Evolutionary conservation across 2,888 invertebrate species (phyloP).

Genomic region (Clistopyga incitator): DNA sequence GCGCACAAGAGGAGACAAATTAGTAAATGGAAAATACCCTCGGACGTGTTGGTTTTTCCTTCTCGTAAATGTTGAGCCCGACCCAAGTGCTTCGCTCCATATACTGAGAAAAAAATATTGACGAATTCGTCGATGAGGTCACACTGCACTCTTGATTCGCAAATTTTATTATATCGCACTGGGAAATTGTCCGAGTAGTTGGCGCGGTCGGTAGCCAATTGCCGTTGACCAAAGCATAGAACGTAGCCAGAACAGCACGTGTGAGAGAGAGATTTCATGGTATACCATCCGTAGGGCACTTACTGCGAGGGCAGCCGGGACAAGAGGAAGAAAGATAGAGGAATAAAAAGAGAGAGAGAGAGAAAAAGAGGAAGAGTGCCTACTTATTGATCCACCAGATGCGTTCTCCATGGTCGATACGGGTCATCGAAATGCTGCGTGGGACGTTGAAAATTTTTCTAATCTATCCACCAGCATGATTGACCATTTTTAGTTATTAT

Average conservation of each 20-base stretch:
- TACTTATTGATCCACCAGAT: conserved; percentile 67
- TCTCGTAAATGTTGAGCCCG: not conserved
- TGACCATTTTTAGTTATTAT: not conserved
- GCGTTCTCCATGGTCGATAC: conserved; percentile 58
- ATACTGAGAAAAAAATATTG: not conserved
- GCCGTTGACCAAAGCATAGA: not conserved
- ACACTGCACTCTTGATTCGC: not conserved
- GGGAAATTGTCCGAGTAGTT: conserved; percentile 15
- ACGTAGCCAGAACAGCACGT: not conserved
- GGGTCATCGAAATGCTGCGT: conserved; percentile 62
- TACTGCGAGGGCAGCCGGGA: conserved; percentile 39
- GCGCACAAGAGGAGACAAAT: not conserved
- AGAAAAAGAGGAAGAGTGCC: conserved; percentile 60
- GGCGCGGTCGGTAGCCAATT: conserved; percentile 12
- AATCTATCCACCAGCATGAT: not conserved
- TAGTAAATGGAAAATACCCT: not conserved
- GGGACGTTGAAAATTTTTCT: not conserved
- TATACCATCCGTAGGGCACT: conserved; percentile 32
- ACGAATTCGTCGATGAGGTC: not conserved
- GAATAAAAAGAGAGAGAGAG: conserved; percentile 22
- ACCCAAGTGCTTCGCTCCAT: not conserved
- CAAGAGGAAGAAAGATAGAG: conserved; percentile 11
- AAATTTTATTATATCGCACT: conserved; percentile 22
- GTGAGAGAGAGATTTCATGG: conserved; percentile 18
- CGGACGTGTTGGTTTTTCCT: not conserved